phyloP scores from a whole-genome alignment of 2,888 invertebrate species.

The Neuroscelio doddi region DNA sequence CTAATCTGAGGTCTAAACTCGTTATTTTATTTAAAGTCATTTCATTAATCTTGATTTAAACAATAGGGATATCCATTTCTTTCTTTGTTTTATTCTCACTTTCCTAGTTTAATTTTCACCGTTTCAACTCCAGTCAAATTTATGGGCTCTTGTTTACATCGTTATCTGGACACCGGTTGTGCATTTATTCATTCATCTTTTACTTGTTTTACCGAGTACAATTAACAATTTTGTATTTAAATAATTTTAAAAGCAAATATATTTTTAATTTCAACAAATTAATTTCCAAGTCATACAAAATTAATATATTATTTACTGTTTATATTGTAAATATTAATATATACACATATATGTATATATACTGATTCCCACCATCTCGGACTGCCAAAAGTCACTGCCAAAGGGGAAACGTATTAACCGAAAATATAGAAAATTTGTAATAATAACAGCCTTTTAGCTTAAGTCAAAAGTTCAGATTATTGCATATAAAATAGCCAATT shows the following conservation, averaged over 20 bases:
- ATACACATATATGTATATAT: too few species aligned
- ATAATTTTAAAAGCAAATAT: neutral
- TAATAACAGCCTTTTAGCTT: too few species aligned
- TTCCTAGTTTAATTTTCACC: slow-evolving; percentile 11
- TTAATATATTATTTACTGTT: too few species aligned
- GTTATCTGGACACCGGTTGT: slow-evolving; percentile 5
- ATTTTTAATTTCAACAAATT: too few species aligned
- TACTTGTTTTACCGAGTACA: neutral
- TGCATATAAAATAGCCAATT: too few species aligned
- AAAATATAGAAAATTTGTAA: too few species aligned
- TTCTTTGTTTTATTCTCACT: neutral
- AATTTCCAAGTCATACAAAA: too few species aligned
- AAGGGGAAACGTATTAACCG: too few species aligned
- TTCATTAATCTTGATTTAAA: slow-evolving; percentile 9
- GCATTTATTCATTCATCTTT: neutral
- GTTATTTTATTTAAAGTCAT: slow-evolving; percentile 7
- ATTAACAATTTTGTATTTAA: neutral
- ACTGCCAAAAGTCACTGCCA: too few species aligned
- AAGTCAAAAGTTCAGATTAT: too few species aligned
- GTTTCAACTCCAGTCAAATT: neutral
- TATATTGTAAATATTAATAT: too few species aligned
- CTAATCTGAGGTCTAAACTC: neutral
- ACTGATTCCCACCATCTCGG: too few species aligned
- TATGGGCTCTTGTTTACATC: slow-evolving; percentile 5
- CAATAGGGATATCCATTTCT: slow-evolving; percentile 4